Evolutionary conservation across 2,797 vertebrate species (phyloP).

Genomic region (Coccyzus lansbergi): DNA sequence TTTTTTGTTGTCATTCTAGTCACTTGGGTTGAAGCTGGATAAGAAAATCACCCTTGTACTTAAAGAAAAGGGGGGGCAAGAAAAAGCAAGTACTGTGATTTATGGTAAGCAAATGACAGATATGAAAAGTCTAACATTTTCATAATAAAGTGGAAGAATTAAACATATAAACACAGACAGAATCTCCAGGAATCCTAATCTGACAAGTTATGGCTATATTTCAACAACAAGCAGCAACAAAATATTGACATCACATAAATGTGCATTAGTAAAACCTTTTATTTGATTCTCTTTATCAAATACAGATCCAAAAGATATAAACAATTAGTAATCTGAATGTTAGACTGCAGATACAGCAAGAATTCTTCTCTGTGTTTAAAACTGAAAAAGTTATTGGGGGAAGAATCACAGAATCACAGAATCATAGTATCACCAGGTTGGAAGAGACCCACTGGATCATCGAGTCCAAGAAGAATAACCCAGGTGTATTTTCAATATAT

Average conservation of each 20-base stretch:
- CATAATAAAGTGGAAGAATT: background rate
- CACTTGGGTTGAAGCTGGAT: background rate
- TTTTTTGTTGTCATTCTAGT: background rate
- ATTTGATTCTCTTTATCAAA: background rate
- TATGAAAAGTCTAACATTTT: background rate
- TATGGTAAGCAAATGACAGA: background rate
- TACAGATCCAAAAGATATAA: background rate
- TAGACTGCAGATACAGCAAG: background rate
- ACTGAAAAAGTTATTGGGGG: accelerated
- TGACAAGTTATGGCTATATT: background rate
- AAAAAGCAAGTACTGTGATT: background rate
- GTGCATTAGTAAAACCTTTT: background rate
- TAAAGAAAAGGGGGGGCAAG: background rate
- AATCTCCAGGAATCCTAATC: background rate
- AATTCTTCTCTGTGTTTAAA: background rate
- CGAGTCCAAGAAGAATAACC: background rate
- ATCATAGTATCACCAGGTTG: too few relatives aligned
- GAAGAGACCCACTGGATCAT: too few relatives aligned
- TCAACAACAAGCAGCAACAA: background rate
- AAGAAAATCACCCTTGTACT: background rate
- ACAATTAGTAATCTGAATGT: background rate
- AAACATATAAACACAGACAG: background rate
- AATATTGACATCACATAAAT: background rate
- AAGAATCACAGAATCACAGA: too few relatives aligned
- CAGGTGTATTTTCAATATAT: background rate